phyloP scores from a whole-genome alignment of 2,888 invertebrate species.

The Ormyrus thymus region DNA sequence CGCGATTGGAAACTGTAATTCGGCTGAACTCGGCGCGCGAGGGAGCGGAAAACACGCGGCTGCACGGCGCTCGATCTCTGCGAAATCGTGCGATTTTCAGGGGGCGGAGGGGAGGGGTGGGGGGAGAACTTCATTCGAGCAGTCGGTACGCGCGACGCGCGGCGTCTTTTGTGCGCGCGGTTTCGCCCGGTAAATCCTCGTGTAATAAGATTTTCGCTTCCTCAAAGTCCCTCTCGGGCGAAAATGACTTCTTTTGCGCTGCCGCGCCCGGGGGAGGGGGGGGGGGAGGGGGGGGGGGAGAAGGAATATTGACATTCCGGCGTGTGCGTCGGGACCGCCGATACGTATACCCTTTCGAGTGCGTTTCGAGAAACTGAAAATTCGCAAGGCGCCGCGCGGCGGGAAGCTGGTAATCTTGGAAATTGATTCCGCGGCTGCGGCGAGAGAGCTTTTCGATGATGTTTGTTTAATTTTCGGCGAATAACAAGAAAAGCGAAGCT shows the following conservation, averaged over 20 bases:
- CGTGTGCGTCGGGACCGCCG: neutral
- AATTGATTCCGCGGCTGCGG: neutral
- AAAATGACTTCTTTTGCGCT: conserved; percentile 42
- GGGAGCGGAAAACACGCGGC: conserved; percentile 12
- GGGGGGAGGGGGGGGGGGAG: neutral
- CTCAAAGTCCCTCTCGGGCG: conserved; percentile 18
- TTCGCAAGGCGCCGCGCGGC: neutral
- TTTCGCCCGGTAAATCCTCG: conserved; percentile 41
- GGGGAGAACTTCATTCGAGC: conserved; percentile 24
- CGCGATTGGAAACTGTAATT: conserved; percentile 47
- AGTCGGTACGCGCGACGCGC: too few species aligned
- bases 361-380: conserved; percentile 27
- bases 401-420: neutral
- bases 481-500: too few species aligned
- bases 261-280: neutral
- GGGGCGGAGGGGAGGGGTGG: neutral
- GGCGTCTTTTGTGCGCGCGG: conserved; percentile 24
- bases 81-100: conserved; percentile 35
- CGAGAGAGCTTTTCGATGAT: too few species aligned
- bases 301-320: conserved; percentile 13
- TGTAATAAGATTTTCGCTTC: conserved; percentile 51
- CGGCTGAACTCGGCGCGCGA: conserved; percentile 8
- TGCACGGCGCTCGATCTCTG: neutral
- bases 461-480: too few species aligned
- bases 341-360: neutral